A percentile compares a stretch with the other conserved stretches of the same genome.
These are phyloP conservation scores for Takifugu ocellatus DNA, from an alignment of 2,797 vertebrate genomes.

Conservation along the genomic window DNA sequence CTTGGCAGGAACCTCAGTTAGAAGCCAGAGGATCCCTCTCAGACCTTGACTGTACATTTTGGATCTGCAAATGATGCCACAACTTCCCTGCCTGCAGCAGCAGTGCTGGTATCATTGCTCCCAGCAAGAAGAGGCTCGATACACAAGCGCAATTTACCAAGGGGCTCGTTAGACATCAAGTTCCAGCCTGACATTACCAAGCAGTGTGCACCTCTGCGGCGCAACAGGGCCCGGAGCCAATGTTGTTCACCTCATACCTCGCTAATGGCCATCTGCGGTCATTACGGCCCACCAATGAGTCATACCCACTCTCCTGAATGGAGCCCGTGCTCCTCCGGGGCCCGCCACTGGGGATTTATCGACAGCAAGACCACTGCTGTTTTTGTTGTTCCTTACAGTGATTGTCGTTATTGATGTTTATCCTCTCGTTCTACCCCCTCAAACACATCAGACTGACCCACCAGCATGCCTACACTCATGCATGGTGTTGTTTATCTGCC, in stretches of 20 bases:
- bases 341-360: constrained; percentile 24
- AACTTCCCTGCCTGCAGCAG: constrained; percentile 8
- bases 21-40: too few relatives aligned
- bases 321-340: constrained; percentile 39
- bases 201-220: constrained; percentile 50
- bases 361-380: constrained; percentile 15
- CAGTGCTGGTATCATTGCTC: constrained; percentile 17
- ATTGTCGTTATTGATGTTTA: constrained; percentile 62
- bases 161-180: constrained; percentile 72
- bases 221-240: constrained; percentile 44
- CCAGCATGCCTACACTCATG: constrained; percentile 47
- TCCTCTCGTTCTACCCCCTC: constrained; percentile 44
- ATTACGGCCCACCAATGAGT: constrained; percentile 70
- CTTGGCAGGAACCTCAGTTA: too few relatives aligned
- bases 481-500: constrained; percentile 52
- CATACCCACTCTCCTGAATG: constrained; percentile 46
- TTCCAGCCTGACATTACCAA: constrained; percentile 66
- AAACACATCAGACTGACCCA: constrained; percentile 52
- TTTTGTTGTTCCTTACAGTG: constrained; percentile 31
- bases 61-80: constrained; percentile 19
- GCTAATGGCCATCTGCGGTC: constrained; percentile 71
- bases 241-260: constrained; percentile 63
- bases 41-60: constrained; percentile 6
- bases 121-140: constrained; percentile 24
- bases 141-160: constrained; percentile 57